Evolutionary conservation across 2,888 invertebrate species (phyloP).

Genomic region (Harmothoe impar): DNA sequence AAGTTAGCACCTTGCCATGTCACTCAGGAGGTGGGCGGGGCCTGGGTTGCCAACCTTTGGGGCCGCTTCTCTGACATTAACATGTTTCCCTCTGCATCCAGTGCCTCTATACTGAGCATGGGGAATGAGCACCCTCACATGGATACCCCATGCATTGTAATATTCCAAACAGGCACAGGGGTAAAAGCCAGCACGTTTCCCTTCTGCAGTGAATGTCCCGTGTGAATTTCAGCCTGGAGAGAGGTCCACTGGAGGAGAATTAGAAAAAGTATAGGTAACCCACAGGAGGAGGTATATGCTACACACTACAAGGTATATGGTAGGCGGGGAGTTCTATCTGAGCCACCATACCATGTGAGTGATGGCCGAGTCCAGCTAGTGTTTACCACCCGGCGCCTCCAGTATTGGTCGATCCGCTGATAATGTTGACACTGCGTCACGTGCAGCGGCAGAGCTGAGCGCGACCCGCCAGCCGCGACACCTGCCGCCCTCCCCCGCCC

Average conservation of each 20-base stretch:
- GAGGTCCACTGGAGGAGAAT: too few relatives aligned
- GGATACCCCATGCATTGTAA: conserved; percentile 17
- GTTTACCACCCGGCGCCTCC: conserved; percentile 19
- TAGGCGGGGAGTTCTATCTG: not conserved
- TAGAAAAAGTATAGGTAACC: not conserved
- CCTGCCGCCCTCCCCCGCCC: conserved; percentile 19
- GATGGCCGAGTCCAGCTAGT: not conserved
- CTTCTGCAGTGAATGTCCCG: too few relatives aligned
- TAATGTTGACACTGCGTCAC: conserved; percentile 58
- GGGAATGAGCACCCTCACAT: not conserved
- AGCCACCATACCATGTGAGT: not conserved
- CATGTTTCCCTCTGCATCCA: not conserved
- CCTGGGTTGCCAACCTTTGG: not conserved
- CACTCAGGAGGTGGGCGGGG: conserved; percentile 49
- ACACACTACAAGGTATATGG: not conserved
- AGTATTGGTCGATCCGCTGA: conserved; percentile 31
- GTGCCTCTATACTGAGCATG: not conserved
- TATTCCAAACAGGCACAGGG: conserved; percentile 20
- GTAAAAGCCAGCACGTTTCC: not conserved
- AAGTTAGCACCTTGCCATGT: conserved; percentile 48
- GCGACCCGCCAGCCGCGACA: not conserved
- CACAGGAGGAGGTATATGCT: not conserved
- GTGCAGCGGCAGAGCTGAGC: not conserved
- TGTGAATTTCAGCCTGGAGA: too few relatives aligned
- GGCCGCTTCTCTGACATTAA: conserved; percentile 18